Percentiles rank a stretch among this genome's conserved stretches.
phyloP scores from a whole-genome alignment of 2,888 invertebrate genomes.

The Drosophila barbarae region DNA sequence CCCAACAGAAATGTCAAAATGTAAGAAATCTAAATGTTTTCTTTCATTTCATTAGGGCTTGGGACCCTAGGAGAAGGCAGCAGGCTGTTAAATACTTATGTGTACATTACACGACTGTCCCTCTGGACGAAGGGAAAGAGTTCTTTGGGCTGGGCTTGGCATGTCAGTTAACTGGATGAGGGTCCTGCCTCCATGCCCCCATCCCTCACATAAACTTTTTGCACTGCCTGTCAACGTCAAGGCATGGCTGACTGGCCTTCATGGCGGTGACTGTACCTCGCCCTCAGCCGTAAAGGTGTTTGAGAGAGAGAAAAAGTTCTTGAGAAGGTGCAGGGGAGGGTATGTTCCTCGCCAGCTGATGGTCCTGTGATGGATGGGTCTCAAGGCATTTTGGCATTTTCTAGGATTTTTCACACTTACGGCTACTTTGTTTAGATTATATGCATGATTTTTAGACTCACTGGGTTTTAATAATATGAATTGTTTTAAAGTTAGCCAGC shows the following conservation, averaged over 20 bases:
- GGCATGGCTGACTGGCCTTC: conserved; percentile 47
- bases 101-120: conserved; percentile 47
- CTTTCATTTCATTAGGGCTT: conserved; percentile 12
- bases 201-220: conserved; percentile 47
- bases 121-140: conserved; percentile 8
- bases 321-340: conserved; percentile 7
- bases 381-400: conserved; percentile 29
- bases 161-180: conserved; percentile 63
- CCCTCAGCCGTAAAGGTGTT: conserved; percentile 32
- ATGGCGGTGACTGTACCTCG: conserved; percentile 32
- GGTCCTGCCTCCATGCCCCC: conserved; percentile 36
- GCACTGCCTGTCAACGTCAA: conserved; percentile 62
- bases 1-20: background rate
- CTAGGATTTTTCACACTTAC: conserved; percentile 23
- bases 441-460: conserved; percentile 14
- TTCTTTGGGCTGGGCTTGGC: conserved; percentile 31
- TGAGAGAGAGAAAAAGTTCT: conserved; percentile 20
- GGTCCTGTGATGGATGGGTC: conserved; percentile 36
- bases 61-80: background rate
- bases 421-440: conserved; percentile 23
- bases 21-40: background rate
- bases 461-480: conserved; percentile 15
- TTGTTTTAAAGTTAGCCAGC: conserved; percentile 18
- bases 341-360: conserved; percentile 22
- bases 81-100: conserved; percentile 57